Evolutionary conservation across 2,888 invertebrate genomes (phyloP).

Genomic region (Shargacucullia verbasci): DNA sequence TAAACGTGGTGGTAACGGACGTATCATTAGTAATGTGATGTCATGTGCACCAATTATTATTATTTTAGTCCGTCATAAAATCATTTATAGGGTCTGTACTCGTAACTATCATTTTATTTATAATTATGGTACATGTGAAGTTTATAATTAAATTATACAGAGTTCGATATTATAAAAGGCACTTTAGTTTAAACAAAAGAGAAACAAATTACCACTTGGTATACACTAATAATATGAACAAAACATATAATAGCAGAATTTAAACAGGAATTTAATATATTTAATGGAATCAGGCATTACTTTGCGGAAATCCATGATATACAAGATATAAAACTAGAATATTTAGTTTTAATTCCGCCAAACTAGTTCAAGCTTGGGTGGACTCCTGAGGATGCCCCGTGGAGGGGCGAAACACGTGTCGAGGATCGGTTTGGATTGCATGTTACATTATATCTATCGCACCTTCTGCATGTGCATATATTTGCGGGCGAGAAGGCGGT

Average conservation of each 20-base stretch:
- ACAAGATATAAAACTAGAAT: no score
- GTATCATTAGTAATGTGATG: conserved; percentile 36
- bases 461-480: no score
- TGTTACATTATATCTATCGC: no score
- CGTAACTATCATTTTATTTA: conserved; percentile 21
- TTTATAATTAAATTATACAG: conserved; percentile 54
- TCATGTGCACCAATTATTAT: conserved; percentile 22
- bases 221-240: conserved; percentile 49
- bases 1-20: conserved; percentile 14
- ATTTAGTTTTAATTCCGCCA: no score
- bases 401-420: no score
- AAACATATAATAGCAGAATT: conserved; percentile 31
- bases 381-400: no score
- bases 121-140: conserved; percentile 41
- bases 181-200: conserved; percentile 70
- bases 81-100: conserved; percentile 30
- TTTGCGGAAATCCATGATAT: no score
- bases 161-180: conserved; percentile 68
- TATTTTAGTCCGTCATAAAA: conserved; percentile 17
- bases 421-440: no score
- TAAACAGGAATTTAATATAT: no score
- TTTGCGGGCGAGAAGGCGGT: no score
- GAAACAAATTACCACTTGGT: conserved; percentile 69
- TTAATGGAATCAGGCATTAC: no score
- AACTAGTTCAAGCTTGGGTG: no score